These are phyloP conservation scores for Subanguina moxae DNA, from an alignment of 1,140 invertebrate species.

Conservation along the genomic window DNA sequence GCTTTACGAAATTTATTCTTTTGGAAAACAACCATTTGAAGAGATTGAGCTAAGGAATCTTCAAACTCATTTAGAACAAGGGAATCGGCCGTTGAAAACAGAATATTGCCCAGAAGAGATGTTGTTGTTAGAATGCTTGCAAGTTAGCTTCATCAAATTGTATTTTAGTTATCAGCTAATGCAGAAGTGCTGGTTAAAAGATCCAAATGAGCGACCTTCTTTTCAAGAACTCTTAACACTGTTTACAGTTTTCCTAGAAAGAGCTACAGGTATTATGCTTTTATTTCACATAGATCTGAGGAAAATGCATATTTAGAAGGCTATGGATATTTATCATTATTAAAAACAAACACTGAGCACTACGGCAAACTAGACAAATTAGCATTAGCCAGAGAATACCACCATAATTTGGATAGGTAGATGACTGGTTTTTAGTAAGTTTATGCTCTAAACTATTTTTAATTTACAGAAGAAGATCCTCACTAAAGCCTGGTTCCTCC, in stretches of 20 bases:
- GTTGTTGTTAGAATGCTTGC: not conserved
- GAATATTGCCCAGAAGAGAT: constrained; percentile 18
- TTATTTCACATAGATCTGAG: not conserved
- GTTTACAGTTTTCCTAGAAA: constrained; percentile 19
- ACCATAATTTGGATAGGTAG: not conserved
- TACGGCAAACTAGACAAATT: not conserved
- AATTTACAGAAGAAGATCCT: too few species aligned
- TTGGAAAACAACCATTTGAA: constrained; percentile 11
- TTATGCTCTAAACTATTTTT: too few species aligned
- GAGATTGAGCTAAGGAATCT: constrained; percentile 10
- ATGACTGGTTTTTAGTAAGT: too few species aligned
- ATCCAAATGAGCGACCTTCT: constrained; percentile 15
- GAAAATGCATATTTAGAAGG: constrained; percentile 1
- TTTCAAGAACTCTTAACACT: constrained; percentile 17
- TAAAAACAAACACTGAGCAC: constrained; percentile 4
- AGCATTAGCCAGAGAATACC: not conserved
- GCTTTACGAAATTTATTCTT: constrained; percentile 15
- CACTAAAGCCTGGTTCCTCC: too few species aligned
- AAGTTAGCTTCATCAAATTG: not conserved
- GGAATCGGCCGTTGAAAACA: constrained; percentile 14
- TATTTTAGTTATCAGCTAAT: constrained; percentile 17
- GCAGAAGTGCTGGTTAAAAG: constrained; percentile 26
- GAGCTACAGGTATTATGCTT: not conserved
- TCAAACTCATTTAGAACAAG: constrained; percentile 11
- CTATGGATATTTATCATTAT: constrained; percentile 18